Percentiles rank a stretch among this genome's conserved stretches.
Evolutionary conservation across 2,888 invertebrate species (phyloP).

Genomic region (Deilephila porcellus): DNA sequence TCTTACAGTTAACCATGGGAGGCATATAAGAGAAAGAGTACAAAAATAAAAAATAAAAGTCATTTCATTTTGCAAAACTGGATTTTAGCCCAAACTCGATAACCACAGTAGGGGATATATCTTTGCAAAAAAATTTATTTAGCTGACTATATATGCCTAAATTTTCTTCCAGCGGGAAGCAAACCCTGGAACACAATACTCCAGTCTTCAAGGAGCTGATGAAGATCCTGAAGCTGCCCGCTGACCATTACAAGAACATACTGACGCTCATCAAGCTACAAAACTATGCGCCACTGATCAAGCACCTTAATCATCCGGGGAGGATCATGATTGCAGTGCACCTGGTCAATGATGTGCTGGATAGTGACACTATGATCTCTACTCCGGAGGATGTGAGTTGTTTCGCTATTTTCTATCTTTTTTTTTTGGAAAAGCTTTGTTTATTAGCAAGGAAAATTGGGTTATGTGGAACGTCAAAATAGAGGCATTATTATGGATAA

Average conservation of each 20-base stretch:
- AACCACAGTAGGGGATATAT: background rate
- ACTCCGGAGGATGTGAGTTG: constrained; percentile 92
- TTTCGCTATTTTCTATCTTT: background rate
- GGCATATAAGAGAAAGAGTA: too few species aligned
- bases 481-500: too few species aligned
- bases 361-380: constrained; percentile 94
- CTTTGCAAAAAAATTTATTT: too few species aligned
- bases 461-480: background rate
- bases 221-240: constrained; percentile 96
- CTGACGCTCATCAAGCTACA: constrained; percentile 93
- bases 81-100: background rate
- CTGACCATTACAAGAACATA: constrained; percentile 97
- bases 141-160: background rate
- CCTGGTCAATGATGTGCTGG: constrained; percentile 94
- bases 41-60: too few species aligned
- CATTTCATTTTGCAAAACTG: too few species aligned
- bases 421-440: background rate
- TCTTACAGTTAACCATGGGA: too few species aligned
- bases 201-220: constrained; percentile 96
- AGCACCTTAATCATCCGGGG: constrained; percentile 94
- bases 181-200: constrained; percentile 88
- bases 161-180: constrained; percentile 76
- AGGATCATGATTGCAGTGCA: constrained; percentile 94
- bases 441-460: background rate
- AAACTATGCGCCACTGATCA: constrained; percentile 93